Conservation (phyloP, 2,797 vertebrate genomes). For the Luscinia luscinia region DNA sequence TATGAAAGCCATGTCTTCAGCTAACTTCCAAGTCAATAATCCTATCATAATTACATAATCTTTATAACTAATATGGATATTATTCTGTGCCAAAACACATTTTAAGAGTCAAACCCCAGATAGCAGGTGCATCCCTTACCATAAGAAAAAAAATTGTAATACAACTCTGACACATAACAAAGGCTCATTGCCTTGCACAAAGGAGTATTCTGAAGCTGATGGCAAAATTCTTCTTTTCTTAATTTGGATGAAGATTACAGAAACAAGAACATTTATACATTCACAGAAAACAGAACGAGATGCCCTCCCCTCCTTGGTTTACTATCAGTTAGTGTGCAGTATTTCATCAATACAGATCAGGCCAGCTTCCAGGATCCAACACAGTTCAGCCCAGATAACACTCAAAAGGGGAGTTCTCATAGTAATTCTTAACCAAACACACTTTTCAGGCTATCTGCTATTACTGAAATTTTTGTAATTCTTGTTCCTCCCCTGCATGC, state of each 20-base stretch:
- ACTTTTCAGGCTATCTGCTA: not conserved
- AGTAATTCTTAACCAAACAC: not conserved
- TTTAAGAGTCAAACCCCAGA: not conserved
- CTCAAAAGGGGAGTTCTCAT: not conserved
- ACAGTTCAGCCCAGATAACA: not conserved
- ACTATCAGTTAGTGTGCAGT: not conserved
- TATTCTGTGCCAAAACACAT: not conserved
- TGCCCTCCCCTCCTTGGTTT: not conserved
- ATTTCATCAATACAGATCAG: not conserved
- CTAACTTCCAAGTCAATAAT: conserved; percentile 9
- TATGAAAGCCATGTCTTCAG: conserved; percentile 11
- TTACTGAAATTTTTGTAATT: not conserved
- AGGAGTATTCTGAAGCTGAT: not conserved
- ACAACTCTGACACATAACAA: not conserved
- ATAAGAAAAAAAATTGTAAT: not conserved
- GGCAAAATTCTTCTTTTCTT: not conserved
- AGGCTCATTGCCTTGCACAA: not conserved
- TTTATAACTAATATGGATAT: not conserved
- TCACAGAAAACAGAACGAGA: not conserved
- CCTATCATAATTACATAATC: not conserved
- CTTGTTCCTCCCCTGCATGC: not conserved
- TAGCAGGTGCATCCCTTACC: not conserved
- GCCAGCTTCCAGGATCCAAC: not conserved
- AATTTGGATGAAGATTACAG: not conserved
- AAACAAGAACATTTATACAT: not conserved